These are phyloP conservation scores for Sinosuthora webbiana DNA, from an alignment of 2,113 vertebrate species.

Conservation along the genomic window DNA sequence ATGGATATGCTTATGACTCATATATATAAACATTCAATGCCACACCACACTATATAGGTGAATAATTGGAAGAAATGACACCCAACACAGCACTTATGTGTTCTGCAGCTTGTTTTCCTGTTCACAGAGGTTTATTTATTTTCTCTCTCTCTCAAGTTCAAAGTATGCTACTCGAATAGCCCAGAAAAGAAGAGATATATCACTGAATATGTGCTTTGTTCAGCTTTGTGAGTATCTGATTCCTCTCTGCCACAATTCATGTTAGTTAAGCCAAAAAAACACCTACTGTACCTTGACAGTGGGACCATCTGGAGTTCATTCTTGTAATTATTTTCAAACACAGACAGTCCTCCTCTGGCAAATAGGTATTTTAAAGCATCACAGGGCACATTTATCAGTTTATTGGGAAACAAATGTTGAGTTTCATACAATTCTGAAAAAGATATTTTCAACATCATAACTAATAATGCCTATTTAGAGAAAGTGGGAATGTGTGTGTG, in stretches of 20 bases:
- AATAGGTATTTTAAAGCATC: not conserved
- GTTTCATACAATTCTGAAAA: not conserved
- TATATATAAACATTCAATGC: not conserved
- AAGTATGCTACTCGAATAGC: not conserved
- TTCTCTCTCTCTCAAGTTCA: not conserved
- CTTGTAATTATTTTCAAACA: constrained; percentile 14
- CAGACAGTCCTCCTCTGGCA: not conserved
- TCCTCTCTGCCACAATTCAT: not conserved
- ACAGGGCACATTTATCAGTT: not conserved
- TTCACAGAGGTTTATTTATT: not conserved
- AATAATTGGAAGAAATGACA: not conserved
- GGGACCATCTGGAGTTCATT: constrained; percentile 4
- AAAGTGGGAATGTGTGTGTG: not conserved
- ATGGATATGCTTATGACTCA: not conserved
- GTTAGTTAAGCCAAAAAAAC: constrained; percentile 9
- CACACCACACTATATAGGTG: not conserved
- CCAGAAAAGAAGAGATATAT: not conserved
- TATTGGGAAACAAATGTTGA: not conserved
- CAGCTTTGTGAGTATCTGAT: constrained; percentile 1
- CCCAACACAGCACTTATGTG: not conserved
- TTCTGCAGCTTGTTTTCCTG: not conserved
- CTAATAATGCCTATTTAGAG: not conserved
- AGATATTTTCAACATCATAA: not conserved
- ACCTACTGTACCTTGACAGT: constrained; percentile 13
- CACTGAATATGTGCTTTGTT: constrained; percentile 2